Percentiles rank a stretch among this genome's conserved stretches.
phyloP scores from a whole-genome alignment of 2,113 vertebrate species.

The Prietella phreatophila region DNA sequence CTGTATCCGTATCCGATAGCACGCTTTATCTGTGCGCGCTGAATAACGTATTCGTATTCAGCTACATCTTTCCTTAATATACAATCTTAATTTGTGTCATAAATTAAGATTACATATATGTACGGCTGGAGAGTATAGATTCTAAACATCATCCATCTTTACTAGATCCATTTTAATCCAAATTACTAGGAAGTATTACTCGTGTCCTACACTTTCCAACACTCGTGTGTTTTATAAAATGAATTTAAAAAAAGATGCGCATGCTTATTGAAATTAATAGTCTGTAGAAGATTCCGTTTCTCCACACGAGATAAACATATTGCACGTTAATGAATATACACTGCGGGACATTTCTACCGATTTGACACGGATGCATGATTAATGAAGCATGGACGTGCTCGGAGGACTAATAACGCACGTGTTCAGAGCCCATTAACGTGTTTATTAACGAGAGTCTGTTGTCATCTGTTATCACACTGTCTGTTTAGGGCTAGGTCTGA shows the following conservation, averaged over 20 bases:
- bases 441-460: background rate
- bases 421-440: background rate
- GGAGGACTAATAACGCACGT: background rate
- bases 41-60: no score
- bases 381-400: background rate
- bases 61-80: no score
- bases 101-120: no score
- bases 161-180: no score
- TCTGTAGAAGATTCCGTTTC: background rate
- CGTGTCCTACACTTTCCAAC: background rate
- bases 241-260: background rate
- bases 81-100: no score
- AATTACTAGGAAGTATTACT: background rate
- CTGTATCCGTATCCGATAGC: no score
- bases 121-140: no score
- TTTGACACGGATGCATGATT: background rate
- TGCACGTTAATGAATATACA: background rate
- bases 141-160: no score
- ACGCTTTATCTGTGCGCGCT: no score
- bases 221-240: background rate
- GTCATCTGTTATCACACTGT: background rate
- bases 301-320: background rate
- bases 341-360: background rate
- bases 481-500: background rate
- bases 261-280: background rate